These are phyloP conservation scores for Caenorhabditis parvicauda DNA, from an alignment of 2,888 invertebrate genomes.

Conservation along the genomic window DNA sequence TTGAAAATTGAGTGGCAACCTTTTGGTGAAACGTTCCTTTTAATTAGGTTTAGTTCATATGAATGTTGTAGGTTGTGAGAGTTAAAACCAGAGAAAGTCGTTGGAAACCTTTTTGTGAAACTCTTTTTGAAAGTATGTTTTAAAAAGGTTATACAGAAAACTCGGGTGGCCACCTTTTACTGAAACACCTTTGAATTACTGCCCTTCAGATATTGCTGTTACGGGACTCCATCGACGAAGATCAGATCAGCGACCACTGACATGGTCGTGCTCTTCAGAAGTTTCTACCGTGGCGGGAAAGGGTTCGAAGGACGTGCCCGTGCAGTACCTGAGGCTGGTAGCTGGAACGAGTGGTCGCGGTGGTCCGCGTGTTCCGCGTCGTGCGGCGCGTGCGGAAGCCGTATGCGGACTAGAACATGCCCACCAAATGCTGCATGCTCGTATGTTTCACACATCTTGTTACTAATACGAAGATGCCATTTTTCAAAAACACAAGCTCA, in stretches of 20 bases:
- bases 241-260: constrained; percentile 61
- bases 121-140: too few relatives aligned
- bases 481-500: too few relatives aligned
- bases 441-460: constrained; percentile 28
- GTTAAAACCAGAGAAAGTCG: neutral
- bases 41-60: neutral
- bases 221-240: constrained; percentile 56
- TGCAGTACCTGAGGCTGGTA: constrained; percentile 50
- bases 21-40: neutral
- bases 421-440: constrained; percentile 52
- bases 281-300: constrained; percentile 61
- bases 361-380: constrained; percentile 58
- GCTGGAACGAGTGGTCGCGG: constrained; percentile 47
- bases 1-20: neutral
- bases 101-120: neutral
- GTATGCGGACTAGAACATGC: constrained; percentile 52
- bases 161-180: too few relatives aligned
- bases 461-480: too few relatives aligned
- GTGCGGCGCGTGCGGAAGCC: constrained; percentile 60
- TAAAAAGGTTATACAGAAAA: neutral
- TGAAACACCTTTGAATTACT: neutral
- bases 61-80: neutral
- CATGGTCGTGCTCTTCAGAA: constrained; percentile 62
- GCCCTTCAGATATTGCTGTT: constrained; percentile 60
- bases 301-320: constrained; percentile 59